Evolutionary conservation across 2,888 invertebrate genomes (phyloP), one percentile per base, ranked within the genome.

Genomic region (Diarsia rubi): DNA sequence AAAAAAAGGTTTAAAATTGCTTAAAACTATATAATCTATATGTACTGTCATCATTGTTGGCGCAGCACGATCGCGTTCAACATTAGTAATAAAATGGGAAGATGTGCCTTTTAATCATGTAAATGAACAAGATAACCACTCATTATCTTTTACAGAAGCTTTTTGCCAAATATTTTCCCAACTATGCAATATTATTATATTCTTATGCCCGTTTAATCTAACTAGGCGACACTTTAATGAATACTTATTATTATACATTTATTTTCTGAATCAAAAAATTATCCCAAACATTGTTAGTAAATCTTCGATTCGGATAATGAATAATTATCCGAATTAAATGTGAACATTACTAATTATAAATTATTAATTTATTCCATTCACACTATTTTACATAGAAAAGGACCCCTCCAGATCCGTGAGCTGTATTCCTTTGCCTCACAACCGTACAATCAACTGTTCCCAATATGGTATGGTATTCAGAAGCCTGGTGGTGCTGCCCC

Each of bases 21-120:
- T 67, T 52, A 37, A 63, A 54, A 54, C 27, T 49, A 57, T 44
- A n/a, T 16, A 67, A 54, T 37, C 4, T 19, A 12, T 59, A n/a
- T 54, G 16, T 27, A 69, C 37, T 60, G 12, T 79, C 21, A 24
- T 5, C 4, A 54, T 27, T 21, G n/a, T 54, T 31, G 14, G 24
- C 57, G 67, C 73, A 78, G 82, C 64, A 78, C 14, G 9, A 16
- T 47, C 45, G 52, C 57, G 37, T 57, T 37, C 6, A 21, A 57
- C 8, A 66, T 16, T 19, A 54, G 0, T 19, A 19, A 59, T 27
- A 63, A 21, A 9, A 64, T 73, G 37, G 49, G 59, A 80, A 64
- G 47, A 83, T 68, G 64, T 57, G 37, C 63, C 37, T 60, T 27
- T 45, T 52, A 2, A 77, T 44, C 27, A 59, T 44, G 8, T 59